phyloP scores from a whole-genome alignment of 1,140 invertebrate species.

The Planococcus citri region DNA sequence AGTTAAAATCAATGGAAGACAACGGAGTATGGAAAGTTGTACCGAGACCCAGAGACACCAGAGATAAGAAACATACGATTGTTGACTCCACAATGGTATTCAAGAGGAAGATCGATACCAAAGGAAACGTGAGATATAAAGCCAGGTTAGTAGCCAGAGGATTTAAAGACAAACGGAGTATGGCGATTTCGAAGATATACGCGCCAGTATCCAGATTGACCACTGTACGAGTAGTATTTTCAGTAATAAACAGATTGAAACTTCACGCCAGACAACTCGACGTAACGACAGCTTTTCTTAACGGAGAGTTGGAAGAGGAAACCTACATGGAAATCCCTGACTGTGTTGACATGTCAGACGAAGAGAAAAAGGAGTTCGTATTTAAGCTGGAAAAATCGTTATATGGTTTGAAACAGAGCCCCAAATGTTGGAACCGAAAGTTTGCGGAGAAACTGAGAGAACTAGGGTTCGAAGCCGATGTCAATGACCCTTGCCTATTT shows the following conservation, averaged over 20 bases:
- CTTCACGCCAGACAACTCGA: slow-evolving; percentile 32
- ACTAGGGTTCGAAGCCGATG: not conserved
- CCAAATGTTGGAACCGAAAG: slow-evolving; percentile 29
- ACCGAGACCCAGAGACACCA: too few species aligned
- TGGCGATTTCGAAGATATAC: too few species aligned
- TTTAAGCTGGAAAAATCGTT: slow-evolving; percentile 30
- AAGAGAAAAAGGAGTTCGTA: slow-evolving; percentile 22
- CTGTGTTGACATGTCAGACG: slow-evolving; percentile 18
- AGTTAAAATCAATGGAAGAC: too few species aligned
- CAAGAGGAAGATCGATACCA: too few species aligned
- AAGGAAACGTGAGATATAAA: too few species aligned
- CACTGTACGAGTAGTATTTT: slow-evolving; percentile 5
- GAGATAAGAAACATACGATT: too few species aligned
- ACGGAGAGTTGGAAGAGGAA: slow-evolving; percentile 30
- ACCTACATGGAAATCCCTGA: slow-evolving; percentile 32
- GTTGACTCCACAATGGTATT: too few species aligned
- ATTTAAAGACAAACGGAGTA: too few species aligned
- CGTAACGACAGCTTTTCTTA: slow-evolving; percentile 34
- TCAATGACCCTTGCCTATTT: not conserved
- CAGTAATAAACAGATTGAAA: not conserved
- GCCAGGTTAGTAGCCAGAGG: too few species aligned
- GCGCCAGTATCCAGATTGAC: slow-evolving; percentile 21
- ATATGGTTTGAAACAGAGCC: slow-evolving; percentile 31
- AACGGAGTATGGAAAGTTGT: too few species aligned
- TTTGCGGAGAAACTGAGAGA: not conserved